Conservation (phyloP, 35 echinoderm and acorn worm genomes). For the Heliocidaris tuberculata region DNA sequence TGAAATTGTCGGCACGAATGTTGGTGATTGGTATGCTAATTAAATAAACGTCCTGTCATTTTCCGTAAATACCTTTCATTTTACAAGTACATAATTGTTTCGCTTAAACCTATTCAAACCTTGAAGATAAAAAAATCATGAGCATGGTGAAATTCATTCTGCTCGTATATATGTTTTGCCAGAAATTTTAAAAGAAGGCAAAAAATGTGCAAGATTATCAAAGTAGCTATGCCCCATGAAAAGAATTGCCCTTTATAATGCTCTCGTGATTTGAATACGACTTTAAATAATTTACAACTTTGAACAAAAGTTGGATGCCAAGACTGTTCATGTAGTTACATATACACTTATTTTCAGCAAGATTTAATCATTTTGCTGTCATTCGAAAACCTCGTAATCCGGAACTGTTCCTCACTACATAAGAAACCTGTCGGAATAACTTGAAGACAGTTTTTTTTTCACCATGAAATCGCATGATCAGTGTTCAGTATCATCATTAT, state of each 20-base stretch:
- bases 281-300: too few relatives aligned
- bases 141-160: neutral
- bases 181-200: neutral
- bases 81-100: too few relatives aligned
- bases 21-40: neutral
- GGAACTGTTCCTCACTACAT: too few relatives aligned
- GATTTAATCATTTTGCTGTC: too few relatives aligned
- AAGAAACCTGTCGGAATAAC: too few relatives aligned
- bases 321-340: too few relatives aligned
- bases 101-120: neutral
- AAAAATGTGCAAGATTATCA: too few relatives aligned
- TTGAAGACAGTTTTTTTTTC: neutral
- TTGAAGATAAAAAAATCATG: neutral
- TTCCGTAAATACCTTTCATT: neutral
- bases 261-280: neutral
- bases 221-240: too few relatives aligned
- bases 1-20: neutral
- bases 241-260: neutral
- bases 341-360: too few relatives aligned
- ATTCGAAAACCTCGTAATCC: too few relatives aligned
- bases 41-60: neutral
- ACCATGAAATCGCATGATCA: neutral
- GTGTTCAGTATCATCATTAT: neutral
- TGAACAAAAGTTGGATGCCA: too few relatives aligned
- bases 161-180: neutral